A percentile compares a stretch with the other conserved stretches of the same genome.
Evolutionary conservation across 2,113 vertebrate species (phyloP).

Genomic region (Mixornis gularis): DNA sequence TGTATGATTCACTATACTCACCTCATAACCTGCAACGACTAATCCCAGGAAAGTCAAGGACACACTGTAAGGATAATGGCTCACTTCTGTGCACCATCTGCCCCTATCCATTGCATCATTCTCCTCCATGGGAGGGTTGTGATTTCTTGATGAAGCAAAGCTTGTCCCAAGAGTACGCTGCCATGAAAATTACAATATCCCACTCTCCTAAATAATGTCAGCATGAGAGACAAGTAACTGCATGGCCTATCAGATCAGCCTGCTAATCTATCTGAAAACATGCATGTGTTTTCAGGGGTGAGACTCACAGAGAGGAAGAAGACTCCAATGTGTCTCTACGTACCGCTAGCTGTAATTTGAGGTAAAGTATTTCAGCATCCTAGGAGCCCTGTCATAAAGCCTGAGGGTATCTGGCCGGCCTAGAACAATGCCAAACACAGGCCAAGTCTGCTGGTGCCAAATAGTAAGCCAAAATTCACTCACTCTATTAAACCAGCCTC

Average conservation of each 20-base stretch:
- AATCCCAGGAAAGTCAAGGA: neutral
- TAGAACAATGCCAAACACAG: neutral
- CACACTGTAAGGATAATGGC: neutral
- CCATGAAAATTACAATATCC: neutral
- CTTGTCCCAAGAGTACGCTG: neutral
- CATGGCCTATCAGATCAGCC: neutral
- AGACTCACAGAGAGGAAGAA: neutral
- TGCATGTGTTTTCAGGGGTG: neutral
- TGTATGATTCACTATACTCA: neutral
- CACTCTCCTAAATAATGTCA: neutral
- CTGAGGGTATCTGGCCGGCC: constrained; percentile 9
- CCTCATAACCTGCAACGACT: neutral
- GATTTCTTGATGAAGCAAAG: neutral
- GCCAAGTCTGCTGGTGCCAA: neutral
- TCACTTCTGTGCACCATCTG: neutral
- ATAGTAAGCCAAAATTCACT: neutral
- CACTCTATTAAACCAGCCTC: neutral
- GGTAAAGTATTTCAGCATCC: neutral
- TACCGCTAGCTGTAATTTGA: neutral
- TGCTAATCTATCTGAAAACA: neutral
- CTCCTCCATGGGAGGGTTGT: neutral
- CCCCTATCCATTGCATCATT: neutral
- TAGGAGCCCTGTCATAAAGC: neutral
- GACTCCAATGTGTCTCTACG: neutral
- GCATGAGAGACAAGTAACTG: neutral